Base-by-base conservation (phyloP, 2,113 vertebrate species). In the Puntigrus tetrazona region DNA sequence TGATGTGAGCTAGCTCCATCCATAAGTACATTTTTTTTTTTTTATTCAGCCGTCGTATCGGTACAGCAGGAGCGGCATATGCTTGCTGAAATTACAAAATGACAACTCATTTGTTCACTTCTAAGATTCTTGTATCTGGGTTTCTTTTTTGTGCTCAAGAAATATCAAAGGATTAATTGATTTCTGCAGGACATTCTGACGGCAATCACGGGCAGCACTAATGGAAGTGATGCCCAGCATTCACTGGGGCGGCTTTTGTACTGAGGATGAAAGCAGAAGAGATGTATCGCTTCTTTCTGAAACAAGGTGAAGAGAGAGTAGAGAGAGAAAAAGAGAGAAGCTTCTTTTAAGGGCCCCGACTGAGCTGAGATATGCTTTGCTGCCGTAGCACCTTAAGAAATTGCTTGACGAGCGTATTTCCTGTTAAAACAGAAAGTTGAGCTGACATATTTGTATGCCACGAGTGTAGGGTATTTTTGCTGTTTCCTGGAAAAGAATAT, bases 91-190 rank as follows among this genome's bases (percentile, higher is more conserved):
- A 87, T 89, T 79, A 84, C 63, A 61, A 80, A 77, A 82, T 79
- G 83, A 52, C 74, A 76, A 70, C 69, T 81, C 76, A 86, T 84
- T 86, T 83, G 84, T 87, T 88, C 59, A 69, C 83, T 74, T 80
- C 75, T 76, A 57, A 77, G 72, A 41, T 65, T 80, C 61, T 59
- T 83, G 65, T 82, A 38, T 52, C 80, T 77, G 8, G 31, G 50
- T 83, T 83, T 63, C 73, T 84, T 86, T n/a, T 76, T 29, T 84
- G 63, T 79, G 11, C 67, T 75, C 45, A 47, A 74, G 80, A 69
- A 79, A 88, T 85, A 85, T 85, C 65, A 85, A 85, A 86, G 61
- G 69, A 77, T 82, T 85, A 77, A 87, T 87, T 86, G 88, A 86
- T 89, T 86, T 86, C 69, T 73, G 67, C 70, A 20, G 70, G 76